Evolutionary conservation across 2,113 vertebrate species (phyloP), one percentile per base, ranked within the genome.

Genomic region (Scalopus aquaticus): DNA sequence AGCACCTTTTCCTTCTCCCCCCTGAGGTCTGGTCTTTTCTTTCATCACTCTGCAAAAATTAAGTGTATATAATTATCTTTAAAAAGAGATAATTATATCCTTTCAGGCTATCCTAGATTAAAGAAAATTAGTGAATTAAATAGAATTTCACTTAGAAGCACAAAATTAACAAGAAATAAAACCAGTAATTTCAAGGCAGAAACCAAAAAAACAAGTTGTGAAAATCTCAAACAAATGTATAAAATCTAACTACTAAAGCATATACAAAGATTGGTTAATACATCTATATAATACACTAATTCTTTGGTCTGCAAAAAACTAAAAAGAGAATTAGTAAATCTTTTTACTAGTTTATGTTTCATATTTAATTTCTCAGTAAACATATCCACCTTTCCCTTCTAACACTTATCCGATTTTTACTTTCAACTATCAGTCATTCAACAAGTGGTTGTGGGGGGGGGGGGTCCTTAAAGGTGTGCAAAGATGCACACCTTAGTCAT

Each of bases 1-100:
- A 17, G 98, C 95, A 22, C 97, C 98, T 95, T 98, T 99, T 37
- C 98, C 98, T 97, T 99, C 98, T 0, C 98, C 69, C 96, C 96
- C 98, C 58, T 99, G 98, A 85, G 98, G 96, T 96, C 97, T 99
- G 80, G 98, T 92, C 98, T 99, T 99, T n/a, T 99, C 99, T 97
- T 98, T 98, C 39, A 97, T 97, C 32, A 97, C 98, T 35, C 99
- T 99, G 97, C 10, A 79, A 77, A 28, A 93, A 67, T 81, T 2
- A 62, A 65, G 26, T 10, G 22, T 5, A 19, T n/a, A 17, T 37
- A 37, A n/a, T 20, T 64, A 77, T 54, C 28, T 77, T 89, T 77
- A 60, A 64, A 56, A 67, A 67, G 60, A 76, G 39, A 46, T 24
- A 37, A 70, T 58, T 80, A 90, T 1, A n/a, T 70, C 24, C 76